Conservation (phyloP, 2,113 vertebrate genomes). For the Phalacrocorax aristotelis region DNA sequence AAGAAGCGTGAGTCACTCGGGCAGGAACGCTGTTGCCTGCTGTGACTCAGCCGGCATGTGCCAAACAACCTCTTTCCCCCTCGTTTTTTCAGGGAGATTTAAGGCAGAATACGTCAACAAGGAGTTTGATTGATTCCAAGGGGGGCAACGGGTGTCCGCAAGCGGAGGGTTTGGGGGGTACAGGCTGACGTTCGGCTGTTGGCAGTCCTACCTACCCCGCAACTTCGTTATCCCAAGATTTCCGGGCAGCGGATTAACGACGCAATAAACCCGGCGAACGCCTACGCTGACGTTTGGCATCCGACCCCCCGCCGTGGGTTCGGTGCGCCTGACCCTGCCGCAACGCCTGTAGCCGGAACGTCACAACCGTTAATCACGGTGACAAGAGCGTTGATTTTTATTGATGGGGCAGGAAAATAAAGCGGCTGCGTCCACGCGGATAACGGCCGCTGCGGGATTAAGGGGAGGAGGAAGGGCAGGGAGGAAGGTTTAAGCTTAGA, state of each 20-base stretch:
- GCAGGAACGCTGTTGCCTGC: neutral
- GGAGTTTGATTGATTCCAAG: neutral
- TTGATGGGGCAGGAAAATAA: neutral
- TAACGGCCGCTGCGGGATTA: neutral
- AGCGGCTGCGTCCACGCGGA: no score
- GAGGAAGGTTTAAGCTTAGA: neutral
- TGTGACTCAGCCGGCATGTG: neutral
- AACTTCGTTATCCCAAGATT: neutral
- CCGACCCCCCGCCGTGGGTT: neutral
- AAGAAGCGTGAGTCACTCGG: neutral
- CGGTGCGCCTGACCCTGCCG: neutral
- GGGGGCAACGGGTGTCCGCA: neutral
- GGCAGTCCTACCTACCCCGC: no score
- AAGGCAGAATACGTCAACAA: neutral
- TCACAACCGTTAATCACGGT: neutral
- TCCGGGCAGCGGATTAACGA: neutral
- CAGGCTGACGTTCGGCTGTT: neutral
- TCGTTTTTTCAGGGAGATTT: neutral
- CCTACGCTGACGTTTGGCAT: neutral
- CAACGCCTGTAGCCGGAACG: neutral
- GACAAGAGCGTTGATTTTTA: neutral
- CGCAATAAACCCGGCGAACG: neutral
- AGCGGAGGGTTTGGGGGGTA: neutral
- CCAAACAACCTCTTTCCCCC: neutral
- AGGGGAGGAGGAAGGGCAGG: neutral